phyloP scores from a whole-genome alignment of 2,797 vertebrate genomes.

The Todus mexicanus region DNA sequence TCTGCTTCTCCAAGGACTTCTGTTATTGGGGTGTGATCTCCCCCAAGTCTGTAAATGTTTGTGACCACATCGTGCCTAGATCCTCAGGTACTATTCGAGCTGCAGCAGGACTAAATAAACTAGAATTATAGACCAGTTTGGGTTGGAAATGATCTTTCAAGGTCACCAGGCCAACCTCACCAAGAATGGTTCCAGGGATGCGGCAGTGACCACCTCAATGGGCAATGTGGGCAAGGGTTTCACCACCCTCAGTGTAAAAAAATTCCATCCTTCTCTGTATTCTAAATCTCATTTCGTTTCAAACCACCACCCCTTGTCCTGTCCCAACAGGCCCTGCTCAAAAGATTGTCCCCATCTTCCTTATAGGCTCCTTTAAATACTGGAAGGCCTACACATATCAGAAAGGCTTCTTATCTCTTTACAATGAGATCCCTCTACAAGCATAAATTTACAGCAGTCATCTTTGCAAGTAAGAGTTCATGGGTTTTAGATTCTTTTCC shows the following conservation, averaged over 20 bases:
- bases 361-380: background rate
- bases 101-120: background rate
- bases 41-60: background rate
- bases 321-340: background rate
- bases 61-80: accelerated
- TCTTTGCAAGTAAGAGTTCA: background rate
- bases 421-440: background rate
- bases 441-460: background rate
- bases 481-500: background rate
- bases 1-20: background rate
- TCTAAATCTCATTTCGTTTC: background rate
- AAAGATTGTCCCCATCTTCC: background rate
- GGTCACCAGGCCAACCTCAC: background rate
- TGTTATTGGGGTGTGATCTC: background rate
- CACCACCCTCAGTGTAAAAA: background rate
- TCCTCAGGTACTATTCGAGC: accelerated
- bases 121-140: background rate
- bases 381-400: background rate
- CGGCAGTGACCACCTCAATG: background rate
- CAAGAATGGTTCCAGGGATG: background rate
- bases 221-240: background rate
- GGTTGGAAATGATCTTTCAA: background rate
- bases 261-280: background rate
- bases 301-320: background rate
- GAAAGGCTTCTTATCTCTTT: background rate